Percentiles rank a stretch among this genome's conserved stretches.
Conservation (phyloP, 2,797 vertebrate genomes). For the Hypotaenidia okinawae region DNA sequence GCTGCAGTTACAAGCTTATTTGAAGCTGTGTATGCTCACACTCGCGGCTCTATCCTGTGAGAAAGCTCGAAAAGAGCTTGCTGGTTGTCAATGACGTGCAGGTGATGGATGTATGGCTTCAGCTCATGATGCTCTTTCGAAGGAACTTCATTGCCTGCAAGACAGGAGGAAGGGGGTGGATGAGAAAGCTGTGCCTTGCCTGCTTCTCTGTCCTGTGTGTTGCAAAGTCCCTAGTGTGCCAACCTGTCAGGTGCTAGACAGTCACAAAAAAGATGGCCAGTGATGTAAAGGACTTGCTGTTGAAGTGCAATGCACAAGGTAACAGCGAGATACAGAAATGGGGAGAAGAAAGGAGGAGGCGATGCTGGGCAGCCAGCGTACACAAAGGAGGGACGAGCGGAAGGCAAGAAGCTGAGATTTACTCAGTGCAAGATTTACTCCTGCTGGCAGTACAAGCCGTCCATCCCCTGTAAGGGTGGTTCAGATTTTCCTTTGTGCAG, state of each 20-base stretch:
- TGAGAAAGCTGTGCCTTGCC: background rate
- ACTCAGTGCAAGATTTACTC: background rate
- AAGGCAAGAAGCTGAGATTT: background rate
- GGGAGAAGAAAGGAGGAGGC: background rate
- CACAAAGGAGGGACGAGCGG: background rate
- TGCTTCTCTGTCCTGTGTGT: background rate
- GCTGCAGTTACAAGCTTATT: constrained; percentile 60
- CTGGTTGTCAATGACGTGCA: constrained; percentile 97
- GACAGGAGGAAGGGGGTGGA: constrained; percentile 15
- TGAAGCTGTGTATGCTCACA: constrained; percentile 71
- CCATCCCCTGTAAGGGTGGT: background rate
- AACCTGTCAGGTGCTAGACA: background rate
- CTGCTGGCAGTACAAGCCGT: background rate
- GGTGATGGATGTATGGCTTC: constrained; percentile 86
- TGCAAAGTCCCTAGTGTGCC: background rate
- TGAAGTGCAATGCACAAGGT: background rate
- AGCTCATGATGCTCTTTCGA: constrained; percentile 91
- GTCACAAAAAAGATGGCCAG: background rate
- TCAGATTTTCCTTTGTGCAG: background rate
- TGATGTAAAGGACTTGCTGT: background rate
- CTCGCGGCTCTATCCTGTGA: constrained; percentile 92
- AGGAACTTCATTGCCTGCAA: constrained; percentile 84
- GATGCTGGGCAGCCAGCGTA: background rate
- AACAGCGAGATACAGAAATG: background rate
- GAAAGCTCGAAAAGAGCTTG: constrained; percentile 96